A percentile compares a stretch with the other conserved stretches of the same genome.
phyloP scores from a whole-genome alignment of 2,797 vertebrate genomes.

The Furcifer pardalis region DNA sequence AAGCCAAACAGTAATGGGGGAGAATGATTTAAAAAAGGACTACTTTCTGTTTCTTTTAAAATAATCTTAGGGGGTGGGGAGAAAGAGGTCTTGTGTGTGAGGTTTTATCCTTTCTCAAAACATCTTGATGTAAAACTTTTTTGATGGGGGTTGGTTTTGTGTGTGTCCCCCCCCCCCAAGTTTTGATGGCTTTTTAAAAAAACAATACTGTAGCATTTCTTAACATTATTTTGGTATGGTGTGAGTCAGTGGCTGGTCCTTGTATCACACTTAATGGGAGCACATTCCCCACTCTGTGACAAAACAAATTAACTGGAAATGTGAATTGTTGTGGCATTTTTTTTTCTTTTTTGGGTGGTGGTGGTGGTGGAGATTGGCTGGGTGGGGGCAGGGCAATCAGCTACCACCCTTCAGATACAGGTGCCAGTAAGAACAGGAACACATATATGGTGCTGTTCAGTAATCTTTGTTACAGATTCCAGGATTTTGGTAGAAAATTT shows the following conservation, averaged over 20 bases:
- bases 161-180: too few species aligned
- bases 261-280: neutral
- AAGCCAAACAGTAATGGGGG: conserved; percentile 20
- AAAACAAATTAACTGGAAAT: conserved; percentile 13
- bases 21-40: neutral
- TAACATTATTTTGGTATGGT: neutral
- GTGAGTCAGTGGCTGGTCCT: conserved; percentile 25
- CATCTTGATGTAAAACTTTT: neutral
- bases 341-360: neutral
- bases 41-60: neutral
- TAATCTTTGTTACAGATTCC: neutral
- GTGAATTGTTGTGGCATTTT: conserved; percentile 15
- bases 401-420: conserved; percentile 5
- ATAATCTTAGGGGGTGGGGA: conserved; percentile 33
- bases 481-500: conserved; percentile 42
- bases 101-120: neutral
- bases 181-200: too few species aligned
- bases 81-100: neutral
- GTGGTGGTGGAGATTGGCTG: too few species aligned
- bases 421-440: conserved; percentile 51
- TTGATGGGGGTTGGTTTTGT: neutral
- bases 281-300: neutral
- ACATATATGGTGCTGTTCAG: conserved; percentile 61
- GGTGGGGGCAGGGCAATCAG: neutral
- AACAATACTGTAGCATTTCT: conserved; percentile 6